Conservation (phyloP, 2,113 vertebrate species). For the Sylvietta virens region DNA sequence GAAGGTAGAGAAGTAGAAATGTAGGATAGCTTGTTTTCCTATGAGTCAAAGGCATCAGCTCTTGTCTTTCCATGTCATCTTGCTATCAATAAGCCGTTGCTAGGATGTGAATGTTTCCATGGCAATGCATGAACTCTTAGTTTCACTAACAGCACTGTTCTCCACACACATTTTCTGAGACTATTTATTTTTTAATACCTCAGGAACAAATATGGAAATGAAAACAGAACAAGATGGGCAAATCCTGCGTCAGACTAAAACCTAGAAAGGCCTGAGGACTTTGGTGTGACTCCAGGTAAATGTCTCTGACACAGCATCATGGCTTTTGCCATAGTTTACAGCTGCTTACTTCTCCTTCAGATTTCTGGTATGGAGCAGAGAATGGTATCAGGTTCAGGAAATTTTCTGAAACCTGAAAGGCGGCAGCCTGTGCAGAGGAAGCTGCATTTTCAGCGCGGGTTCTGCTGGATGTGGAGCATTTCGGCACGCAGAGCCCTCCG, state of each 20-base stretch:
- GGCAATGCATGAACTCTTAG: slow-evolving; percentile 54
- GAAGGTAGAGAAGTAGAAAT: background rate
- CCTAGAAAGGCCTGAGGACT: background rate
- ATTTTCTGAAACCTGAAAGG: background rate
- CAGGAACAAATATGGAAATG: background rate
- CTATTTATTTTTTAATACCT: background rate
- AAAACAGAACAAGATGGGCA: background rate
- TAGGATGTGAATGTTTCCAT: slow-evolving; percentile 63
- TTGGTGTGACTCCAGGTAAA: background rate
- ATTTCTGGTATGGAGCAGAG: background rate
- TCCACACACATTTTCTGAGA: background rate
- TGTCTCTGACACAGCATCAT: background rate
- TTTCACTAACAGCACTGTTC: slow-evolving; percentile 4
- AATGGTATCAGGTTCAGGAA: background rate
- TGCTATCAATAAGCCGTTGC: slow-evolving; percentile 66
- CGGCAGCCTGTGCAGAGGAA: background rate
- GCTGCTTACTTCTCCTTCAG: background rate
- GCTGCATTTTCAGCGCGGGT: fast-evolving
- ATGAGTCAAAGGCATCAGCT: slow-evolving; percentile 24
- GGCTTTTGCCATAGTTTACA: fast-evolving
- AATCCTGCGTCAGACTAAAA: background rate
- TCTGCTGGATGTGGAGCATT: background rate
- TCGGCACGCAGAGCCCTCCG: background rate
- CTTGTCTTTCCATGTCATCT: slow-evolving; percentile 46
- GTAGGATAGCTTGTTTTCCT: background rate